phyloP scores from a whole-genome alignment of 2,113 vertebrate genomes.

The Pantherophis guttatus region DNA sequence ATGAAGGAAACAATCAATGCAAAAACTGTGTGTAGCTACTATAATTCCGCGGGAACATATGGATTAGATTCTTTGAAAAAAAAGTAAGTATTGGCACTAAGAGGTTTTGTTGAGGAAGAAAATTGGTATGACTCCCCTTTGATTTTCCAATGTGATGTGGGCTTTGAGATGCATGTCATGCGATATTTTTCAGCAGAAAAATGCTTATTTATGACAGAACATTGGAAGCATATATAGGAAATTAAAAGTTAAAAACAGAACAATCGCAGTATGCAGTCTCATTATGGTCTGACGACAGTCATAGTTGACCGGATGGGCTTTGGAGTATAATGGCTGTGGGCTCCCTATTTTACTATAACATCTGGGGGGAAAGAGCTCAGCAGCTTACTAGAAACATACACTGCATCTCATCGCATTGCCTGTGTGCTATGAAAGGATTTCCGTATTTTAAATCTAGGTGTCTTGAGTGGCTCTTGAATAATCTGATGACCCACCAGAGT shows the following conservation, averaged over 20 bases:
- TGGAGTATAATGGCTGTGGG: background rate
- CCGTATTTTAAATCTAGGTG: conserved; percentile 75
- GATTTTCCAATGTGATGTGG: background rate
- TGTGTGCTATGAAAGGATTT: background rate
- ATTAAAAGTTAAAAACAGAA: background rate
- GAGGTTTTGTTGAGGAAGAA: background rate
- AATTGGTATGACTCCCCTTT: background rate
- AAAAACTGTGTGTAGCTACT: conserved; percentile 91
- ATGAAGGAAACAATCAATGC: conserved; percentile 96
- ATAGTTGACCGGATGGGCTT: too few relatives aligned
- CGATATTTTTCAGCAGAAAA: background rate
- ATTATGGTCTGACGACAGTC: background rate
- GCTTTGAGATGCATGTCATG: background rate
- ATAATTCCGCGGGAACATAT: conserved; percentile 85
- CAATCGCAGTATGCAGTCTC: background rate
- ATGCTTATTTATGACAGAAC: background rate
- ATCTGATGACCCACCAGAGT: conserved; percentile 97
- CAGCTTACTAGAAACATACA: background rate
- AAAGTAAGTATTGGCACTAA: conserved; percentile 71
- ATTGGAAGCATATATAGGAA: background rate
- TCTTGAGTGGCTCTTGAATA: conserved; percentile 96
- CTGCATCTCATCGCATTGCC: background rate
- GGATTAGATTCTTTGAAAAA: conserved; percentile 93
- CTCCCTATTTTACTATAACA: background rate
- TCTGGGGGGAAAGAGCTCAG: background rate